Percentiles rank a stretch among this genome's conserved stretches.
phyloP scores from a whole-genome alignment of 2,797 vertebrate genomes.

The Pyrocephalus nanus region DNA sequence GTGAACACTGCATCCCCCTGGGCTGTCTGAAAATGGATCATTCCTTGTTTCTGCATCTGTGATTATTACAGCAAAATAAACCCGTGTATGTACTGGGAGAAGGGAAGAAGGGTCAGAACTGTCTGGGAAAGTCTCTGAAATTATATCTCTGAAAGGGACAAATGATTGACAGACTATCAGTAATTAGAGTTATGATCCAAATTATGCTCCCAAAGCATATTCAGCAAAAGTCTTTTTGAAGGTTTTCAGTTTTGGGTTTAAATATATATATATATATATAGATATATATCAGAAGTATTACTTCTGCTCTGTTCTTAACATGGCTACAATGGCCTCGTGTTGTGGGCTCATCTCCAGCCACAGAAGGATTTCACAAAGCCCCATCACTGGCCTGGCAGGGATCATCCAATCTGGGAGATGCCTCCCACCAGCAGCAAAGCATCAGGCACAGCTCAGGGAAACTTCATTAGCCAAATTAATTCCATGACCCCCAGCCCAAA shows the following conservation, averaged over 20 bases:
- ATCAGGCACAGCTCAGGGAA: background rate
- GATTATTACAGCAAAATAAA: background rate
- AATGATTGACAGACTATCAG: background rate
- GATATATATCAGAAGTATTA: background rate
- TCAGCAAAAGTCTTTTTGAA: background rate
- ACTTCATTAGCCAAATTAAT: background rate
- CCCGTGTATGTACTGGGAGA: accelerated
- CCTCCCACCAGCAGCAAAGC: background rate
- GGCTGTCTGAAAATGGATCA: background rate
- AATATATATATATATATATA: background rate
- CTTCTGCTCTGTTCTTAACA: background rate
- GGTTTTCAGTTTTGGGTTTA: background rate
- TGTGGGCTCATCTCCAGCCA: background rate
- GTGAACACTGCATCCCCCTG: background rate
- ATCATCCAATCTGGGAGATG: accelerated
- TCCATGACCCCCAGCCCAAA: background rate
- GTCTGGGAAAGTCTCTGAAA: too few species aligned
- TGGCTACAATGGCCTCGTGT: accelerated
- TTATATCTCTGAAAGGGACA: background rate
- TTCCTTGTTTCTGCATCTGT: background rate
- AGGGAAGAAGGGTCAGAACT: background rate
- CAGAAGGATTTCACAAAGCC: background rate
- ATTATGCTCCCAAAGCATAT: background rate
- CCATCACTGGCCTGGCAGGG: background rate
- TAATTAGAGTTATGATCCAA: background rate